A percentile compares a stretch with the other conserved stretches of the same genome.
phyloP scores from a whole-genome alignment of 2,888 invertebrate species.

The Trissoscelio sp. region DNA sequence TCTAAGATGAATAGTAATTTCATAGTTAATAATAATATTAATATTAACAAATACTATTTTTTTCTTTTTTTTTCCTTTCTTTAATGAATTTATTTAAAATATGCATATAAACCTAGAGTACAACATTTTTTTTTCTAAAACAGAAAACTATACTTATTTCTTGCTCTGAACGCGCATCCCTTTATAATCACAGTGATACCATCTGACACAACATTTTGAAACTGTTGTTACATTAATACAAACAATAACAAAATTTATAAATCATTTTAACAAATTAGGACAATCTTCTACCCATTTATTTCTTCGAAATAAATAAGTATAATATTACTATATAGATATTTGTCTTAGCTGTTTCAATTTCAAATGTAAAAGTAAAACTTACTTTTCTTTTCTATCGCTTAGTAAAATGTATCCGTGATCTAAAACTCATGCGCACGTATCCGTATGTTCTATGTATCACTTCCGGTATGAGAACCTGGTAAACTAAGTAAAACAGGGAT shows the following conservation, averaged over 20 bases:
- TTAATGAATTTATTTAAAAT: no score
- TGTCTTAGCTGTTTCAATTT: no score
- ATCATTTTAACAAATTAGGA: not conserved
- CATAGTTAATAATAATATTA: no score
- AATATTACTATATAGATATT: no score
- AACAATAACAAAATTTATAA: slow-evolving; percentile 19
- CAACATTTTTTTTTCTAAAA: not conserved
- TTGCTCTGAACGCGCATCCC: not conserved
- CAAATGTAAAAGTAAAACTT: not conserved
- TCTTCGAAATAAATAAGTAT: no score
- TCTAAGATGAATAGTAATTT: no score
- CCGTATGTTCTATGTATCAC: slow-evolving; percentile 29
- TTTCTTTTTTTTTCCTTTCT: no score
- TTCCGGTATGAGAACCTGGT: slow-evolving; percentile 21
- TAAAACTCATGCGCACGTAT: slow-evolving; percentile 14
- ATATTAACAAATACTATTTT: no score
- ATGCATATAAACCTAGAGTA: no score
- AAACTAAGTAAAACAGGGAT: slow-evolving; percentile 1
- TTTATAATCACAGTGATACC: slow-evolving; percentile 16
- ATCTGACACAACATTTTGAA: slow-evolving; percentile 43
- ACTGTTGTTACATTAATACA: slow-evolving; percentile 12
- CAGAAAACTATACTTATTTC: not conserved
- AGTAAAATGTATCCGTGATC: not conserved
- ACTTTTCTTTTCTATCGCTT: not conserved
- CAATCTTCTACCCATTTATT: no score